Evolutionary conservation across 2,888 invertebrate genomes (phyloP).

Genomic region (Seira ritae): DNA sequence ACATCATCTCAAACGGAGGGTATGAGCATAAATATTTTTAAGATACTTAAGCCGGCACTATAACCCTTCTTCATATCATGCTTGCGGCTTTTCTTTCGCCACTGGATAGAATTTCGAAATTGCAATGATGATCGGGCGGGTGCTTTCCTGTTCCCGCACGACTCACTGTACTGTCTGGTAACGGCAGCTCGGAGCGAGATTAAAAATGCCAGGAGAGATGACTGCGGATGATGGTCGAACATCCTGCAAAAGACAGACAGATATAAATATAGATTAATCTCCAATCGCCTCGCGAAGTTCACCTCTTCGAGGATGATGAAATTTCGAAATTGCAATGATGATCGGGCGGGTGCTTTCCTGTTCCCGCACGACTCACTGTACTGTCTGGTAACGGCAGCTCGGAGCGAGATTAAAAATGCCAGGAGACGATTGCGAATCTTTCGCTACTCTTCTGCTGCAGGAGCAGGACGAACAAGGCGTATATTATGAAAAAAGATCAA

Average conservation of each 20-base stretch:
- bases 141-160: slow-evolving; percentile 6
- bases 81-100: too few species aligned
- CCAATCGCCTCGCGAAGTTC: too few species aligned
- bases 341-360: neutral
- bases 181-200: slow-evolving; percentile 78
- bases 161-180: neutral
- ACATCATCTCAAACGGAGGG: too few species aligned
- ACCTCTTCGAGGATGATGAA: too few species aligned
- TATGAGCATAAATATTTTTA: too few species aligned
- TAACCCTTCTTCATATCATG: too few species aligned
- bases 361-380: slow-evolving; percentile 37
- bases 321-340: slow-evolving; percentile 2
- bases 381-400: slow-evolving; percentile 23
- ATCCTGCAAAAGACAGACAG: slow-evolving; percentile 76
- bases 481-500: slow-evolving; percentile 58
- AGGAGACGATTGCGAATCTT: too few species aligned
- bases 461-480: neutral
- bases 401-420: slow-evolving; percentile 1
- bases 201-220: slow-evolving; percentile 88
- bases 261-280: too few species aligned
- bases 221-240: slow-evolving; percentile 91
- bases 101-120: slow-evolving; percentile 5
- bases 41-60: too few species aligned
- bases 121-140: neutral
- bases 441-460: neutral